Evolutionary conservation across 2,888 invertebrate genomes (phyloP), one percentile per base, ranked within the genome.

Genomic region (Brachynemurus nebulosus): DNA sequence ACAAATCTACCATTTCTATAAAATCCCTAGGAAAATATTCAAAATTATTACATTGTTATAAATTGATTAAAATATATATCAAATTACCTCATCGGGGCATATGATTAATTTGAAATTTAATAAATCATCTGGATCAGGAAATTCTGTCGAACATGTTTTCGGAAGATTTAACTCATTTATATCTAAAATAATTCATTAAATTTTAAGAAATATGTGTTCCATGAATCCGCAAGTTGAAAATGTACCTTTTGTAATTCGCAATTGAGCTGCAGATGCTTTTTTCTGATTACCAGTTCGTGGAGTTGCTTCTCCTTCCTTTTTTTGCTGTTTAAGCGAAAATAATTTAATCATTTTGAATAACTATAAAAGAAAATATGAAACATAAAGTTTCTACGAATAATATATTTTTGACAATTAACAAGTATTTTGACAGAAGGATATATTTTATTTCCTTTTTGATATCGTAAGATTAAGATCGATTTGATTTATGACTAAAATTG

Each of bases 291-390:
- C 78, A 58, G 73, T 68, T 62, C 72, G 75, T 55, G 86, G 83
- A 49, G 71, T 77, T 56, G 85, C 79, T 66, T 89, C 90, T 60
- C 90, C 93, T 76, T 95, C 93, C 75, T 95, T 95, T 73, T 93
- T 92, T 71, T 95, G 92, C 74, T 96, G 91, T 72, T 96, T 96
- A 63, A 96, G 71, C 55, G 95, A 92, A 76, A 96, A 96, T 70
- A 96, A 76, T 77, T 93, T 95, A 67, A 96, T 93, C 96, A 96
- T 96, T 63, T 62, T 71, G 63, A 52, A 44, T 20, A 35, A 21
- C 42, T 35, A 42, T 12, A 51, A 52, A 42, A 20, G 21, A 35
- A 42, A 18, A 40, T 17, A 40, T 27, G 27, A 40, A 23, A 40
- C 27, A 27, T 40, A 40, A 25, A 27, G 16, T 40, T 25, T 40